Conservation (phyloP, 2,113 vertebrate species). For the Paedocypris sp. region DNA sequence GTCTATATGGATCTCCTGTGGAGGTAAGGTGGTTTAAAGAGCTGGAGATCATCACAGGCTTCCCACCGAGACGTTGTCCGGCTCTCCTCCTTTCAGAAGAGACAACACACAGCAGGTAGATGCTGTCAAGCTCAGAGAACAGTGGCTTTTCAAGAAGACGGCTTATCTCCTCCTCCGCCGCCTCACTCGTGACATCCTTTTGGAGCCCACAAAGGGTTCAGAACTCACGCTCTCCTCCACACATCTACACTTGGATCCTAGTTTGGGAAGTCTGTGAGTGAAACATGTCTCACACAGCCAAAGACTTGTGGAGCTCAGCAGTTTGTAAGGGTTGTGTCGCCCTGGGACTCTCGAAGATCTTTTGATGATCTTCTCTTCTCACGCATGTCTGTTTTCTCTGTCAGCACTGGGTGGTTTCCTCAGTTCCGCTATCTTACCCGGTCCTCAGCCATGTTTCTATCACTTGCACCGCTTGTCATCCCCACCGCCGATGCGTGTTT, state of each 20-base stretch:
- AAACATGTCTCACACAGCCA: background rate
- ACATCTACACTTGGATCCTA: conserved; percentile 1
- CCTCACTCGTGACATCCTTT: conserved; percentile 4
- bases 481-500: background rate
- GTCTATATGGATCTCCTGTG: background rate
- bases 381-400: background rate
- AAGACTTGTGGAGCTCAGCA: background rate
- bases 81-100: conserved; percentile 14
- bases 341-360: background rate
- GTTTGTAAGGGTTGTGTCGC: background rate
- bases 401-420: background rate
- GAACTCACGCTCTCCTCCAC: background rate
- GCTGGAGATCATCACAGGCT: conserved; percentile 13
- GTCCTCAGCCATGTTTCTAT: background rate
- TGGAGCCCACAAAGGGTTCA: conserved; percentile 4
- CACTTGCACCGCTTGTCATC: conserved; percentile 8
- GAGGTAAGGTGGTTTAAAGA: conserved; percentile 8
- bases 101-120: conserved; percentile 17
- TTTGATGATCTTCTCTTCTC: background rate
- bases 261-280: background rate
- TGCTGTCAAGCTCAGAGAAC: conserved; percentile 1
- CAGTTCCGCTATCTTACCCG: background rate
- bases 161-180: conserved; percentile 12
- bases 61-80: background rate
- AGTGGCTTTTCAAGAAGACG: conserved; percentile 19